Conservation (phyloP, 2,888 invertebrate genomes). For the Leptinotarsa peninsularis region DNA sequence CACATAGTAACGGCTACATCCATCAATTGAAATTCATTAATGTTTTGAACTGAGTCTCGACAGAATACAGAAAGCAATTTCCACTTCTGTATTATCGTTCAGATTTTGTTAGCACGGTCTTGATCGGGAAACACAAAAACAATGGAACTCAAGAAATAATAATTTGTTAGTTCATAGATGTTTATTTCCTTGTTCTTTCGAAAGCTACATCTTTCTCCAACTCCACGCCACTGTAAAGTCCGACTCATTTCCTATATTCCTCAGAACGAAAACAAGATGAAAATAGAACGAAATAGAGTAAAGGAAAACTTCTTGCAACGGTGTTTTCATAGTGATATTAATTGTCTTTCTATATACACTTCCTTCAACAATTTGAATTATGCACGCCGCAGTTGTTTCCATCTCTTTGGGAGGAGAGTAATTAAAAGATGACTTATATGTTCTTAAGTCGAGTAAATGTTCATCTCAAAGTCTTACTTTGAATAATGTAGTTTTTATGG, state of each 20-base stretch:
- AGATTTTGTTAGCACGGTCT: too few species aligned
- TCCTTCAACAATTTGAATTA: conserved; percentile 46
- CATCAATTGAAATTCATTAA: too few species aligned
- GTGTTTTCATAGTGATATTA: conserved; percentile 47
- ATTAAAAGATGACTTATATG: conserved; percentile 43
- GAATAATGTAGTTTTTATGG: not conserved
- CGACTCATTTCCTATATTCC: conserved; percentile 33
- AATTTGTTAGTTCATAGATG: too few species aligned
- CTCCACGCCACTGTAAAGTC: conserved; percentile 32
- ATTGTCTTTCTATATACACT: conserved; percentile 49
- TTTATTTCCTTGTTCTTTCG: too few species aligned
- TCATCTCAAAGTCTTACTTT: not conserved
- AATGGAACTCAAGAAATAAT: too few species aligned
- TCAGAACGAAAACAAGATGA: conserved; percentile 29
- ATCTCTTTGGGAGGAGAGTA: conserved; percentile 30
- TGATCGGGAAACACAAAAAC: too few species aligned
- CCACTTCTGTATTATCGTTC: too few species aligned
- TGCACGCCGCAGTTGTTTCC: conserved; percentile 39
- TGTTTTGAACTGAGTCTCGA: too few species aligned
- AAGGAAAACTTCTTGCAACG: conserved; percentile 38
- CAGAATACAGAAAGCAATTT: too few species aligned
- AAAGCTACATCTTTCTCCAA: not conserved
- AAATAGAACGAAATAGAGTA: conserved; percentile 39
- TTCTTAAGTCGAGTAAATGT: conserved; percentile 13
- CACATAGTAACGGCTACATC: too few species aligned